Evolutionary conservation across 2,797 vertebrate species (phyloP).

Genomic region (Falco biarmicus): DNA sequence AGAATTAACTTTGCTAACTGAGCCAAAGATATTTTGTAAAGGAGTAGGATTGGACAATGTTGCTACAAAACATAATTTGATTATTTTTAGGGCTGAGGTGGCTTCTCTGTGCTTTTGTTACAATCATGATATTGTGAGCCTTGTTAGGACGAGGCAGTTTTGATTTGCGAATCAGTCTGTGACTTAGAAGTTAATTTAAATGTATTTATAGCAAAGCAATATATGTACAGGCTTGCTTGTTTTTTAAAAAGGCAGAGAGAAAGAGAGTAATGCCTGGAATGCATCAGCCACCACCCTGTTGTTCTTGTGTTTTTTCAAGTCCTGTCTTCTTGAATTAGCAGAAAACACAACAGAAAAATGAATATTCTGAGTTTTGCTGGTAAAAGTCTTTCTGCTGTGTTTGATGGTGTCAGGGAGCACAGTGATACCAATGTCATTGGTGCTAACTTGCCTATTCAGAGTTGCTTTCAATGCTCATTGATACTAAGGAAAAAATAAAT

Average conservation of each 20-base stretch:
- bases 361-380: background rate
- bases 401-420: background rate
- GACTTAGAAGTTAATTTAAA: slow-evolving; percentile 39
- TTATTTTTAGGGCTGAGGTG: slow-evolving; percentile 11
- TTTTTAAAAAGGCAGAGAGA: slow-evolving; percentile 19
- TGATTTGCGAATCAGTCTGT: slow-evolving; percentile 27
- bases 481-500: background rate
- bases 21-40: slow-evolving; percentile 11
- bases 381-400: background rate
- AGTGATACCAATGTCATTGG: background rate
- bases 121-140: background rate
- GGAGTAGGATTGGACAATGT: background rate
- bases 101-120: slow-evolving; percentile 18
- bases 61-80: background rate
- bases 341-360: slow-evolving; percentile 26
- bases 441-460: background rate
- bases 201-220: slow-evolving; percentile 50
- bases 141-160: background rate
- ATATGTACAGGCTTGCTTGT: slow-evolving; percentile 46
- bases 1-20: slow-evolving; percentile 34
- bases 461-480: background rate
- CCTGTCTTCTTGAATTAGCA: slow-evolving; percentile 49
- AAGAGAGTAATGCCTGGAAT: slow-evolving; percentile 55
- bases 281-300: slow-evolving; percentile 59
- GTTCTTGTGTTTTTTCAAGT: slow-evolving; percentile 12